Conservation (phyloP, 35 echinoderm and acorn worm species). For the Hemicentrotus pulcherrimus region DNA sequence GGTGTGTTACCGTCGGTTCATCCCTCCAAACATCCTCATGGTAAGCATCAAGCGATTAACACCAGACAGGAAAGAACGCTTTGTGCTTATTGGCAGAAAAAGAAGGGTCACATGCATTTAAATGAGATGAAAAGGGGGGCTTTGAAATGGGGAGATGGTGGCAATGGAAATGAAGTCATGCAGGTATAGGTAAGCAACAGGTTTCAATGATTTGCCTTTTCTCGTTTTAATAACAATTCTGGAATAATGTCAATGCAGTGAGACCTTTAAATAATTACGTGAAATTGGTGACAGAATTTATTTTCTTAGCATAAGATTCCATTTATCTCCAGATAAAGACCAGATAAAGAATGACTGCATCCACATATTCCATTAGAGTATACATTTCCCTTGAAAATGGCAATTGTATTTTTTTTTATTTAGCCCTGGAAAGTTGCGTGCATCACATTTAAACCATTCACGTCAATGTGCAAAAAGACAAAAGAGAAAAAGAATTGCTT, state of each 20-base stretch:
- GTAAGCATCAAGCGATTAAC: constrained; percentile 64
- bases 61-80: constrained; percentile 51
- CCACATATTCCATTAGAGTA: not conserved
- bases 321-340: not conserved
- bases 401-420: not conserved
- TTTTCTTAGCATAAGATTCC: no score
- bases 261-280: no score
- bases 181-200: not conserved
- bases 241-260: no score
- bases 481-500: not conserved
- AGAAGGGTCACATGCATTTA: constrained; percentile 40
- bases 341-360: not conserved
- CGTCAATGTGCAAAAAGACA: not conserved
- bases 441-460: not conserved
- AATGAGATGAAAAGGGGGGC: constrained; percentile 21
- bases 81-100: not conserved
- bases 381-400: not conserved
- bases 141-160: not conserved
- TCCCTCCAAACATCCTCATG: constrained; percentile 57
- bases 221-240: no score
- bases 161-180: not conserved
- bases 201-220: no score
- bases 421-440: not conserved
- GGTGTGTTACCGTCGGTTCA: not conserved
- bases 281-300: no score